phyloP scores from a whole-genome alignment of 2,113 vertebrate genomes.

The Formicarius rufipectus region DNA sequence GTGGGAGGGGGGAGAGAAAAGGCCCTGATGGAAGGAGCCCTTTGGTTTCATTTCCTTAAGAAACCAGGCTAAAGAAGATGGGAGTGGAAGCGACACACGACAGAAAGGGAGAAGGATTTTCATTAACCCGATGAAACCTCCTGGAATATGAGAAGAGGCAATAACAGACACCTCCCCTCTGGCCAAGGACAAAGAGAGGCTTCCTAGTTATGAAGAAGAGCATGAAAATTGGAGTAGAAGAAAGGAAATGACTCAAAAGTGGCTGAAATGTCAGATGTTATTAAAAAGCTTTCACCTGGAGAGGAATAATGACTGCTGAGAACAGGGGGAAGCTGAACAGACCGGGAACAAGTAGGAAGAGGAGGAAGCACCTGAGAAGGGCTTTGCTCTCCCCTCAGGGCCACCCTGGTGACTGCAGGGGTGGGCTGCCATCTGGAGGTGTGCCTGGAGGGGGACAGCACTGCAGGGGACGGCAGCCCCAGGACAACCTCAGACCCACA shows the following conservation, averaged over 20 bases:
- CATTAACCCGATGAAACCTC: neutral
- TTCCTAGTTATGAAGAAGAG: neutral
- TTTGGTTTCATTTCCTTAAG: neutral
- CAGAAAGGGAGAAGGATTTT: neutral
- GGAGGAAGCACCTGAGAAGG: neutral
- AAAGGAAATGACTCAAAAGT: slow-evolving; percentile 15
- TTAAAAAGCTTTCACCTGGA: slow-evolving; percentile 26
- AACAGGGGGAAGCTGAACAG: neutral
- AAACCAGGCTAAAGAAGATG: neutral
- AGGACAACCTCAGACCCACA: rapidly evolving
- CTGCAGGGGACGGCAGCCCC: neutral
- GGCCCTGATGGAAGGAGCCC: neutral
- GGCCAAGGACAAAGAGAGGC: slow-evolving; percentile 12
- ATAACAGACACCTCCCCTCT: neutral
- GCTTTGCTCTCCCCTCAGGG: neutral
- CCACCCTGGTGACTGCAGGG: neutral
- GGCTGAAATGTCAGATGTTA: slow-evolving; percentile 1
- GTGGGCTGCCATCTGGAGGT: neutral
- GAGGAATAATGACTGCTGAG: neutral
- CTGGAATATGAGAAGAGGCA: slow-evolving; percentile 14
- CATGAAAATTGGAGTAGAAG: neutral
- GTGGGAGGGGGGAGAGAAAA: neutral
- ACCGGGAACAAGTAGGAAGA: neutral
- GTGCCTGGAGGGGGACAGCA: neutral
- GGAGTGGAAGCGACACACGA: neutral